Percentiles rank a stretch among this genome's conserved stretches.
These are phyloP conservation scores for Mugil cephalus DNA, from an alignment of 2,113 vertebrate genomes.

Conservation along the genomic window DNA sequence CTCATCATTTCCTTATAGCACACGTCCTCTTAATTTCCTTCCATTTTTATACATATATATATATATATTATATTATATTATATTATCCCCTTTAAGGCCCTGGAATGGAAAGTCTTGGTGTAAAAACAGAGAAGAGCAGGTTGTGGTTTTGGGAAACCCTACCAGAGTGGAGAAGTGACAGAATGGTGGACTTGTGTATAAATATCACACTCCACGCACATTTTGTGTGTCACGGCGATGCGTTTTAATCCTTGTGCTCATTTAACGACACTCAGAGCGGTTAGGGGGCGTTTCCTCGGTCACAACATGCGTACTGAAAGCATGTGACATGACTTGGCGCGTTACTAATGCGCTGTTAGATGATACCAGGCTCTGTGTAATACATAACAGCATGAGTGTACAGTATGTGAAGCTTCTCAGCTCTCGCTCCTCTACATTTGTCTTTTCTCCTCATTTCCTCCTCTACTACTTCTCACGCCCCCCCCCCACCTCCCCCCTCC, in stretches of 20 bases:
- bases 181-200: no score
- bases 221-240: no score
- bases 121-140: constrained; percentile 7
- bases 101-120: background rate
- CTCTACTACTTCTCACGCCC: constrained; percentile 37
- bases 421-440: constrained; percentile 14
- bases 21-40: background rate
- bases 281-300: no score
- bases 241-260: no score
- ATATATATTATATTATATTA: no score
- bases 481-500: constrained; percentile 30
- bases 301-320: no score
- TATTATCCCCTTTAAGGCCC: no score
- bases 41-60: no score
- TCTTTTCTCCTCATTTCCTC: constrained; percentile 35
- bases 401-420: constrained; percentile 19
- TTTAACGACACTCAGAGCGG: no score
- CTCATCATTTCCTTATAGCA: constrained; percentile 30
- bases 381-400: background rate
- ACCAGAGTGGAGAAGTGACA: constrained; percentile 8
- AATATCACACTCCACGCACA: no score
- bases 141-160: constrained; percentile 24
- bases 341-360: no score
- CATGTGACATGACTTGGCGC: no score
- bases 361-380: constrained; percentile 13